These are phyloP conservation scores for Lepidocyrtoides sp. DNA, from an alignment of 2,888 invertebrate species.

Conservation along the genomic window DNA sequence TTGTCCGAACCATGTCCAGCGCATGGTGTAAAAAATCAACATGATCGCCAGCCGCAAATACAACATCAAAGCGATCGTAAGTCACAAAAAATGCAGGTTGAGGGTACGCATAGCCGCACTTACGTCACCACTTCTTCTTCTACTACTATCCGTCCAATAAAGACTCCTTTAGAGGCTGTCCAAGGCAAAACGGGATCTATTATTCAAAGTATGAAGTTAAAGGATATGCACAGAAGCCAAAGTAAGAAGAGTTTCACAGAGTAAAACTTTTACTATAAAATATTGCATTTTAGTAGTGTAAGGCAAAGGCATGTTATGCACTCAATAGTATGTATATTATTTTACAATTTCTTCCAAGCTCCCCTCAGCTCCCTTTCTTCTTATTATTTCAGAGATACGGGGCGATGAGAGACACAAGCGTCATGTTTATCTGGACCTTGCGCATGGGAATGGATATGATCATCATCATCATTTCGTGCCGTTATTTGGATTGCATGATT, in stretches of 20 bases:
- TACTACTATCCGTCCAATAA: conserved; percentile 4
- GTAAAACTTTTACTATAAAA: conserved; percentile 1
- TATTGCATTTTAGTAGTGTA: background rate
- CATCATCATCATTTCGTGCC: conserved; percentile 38
- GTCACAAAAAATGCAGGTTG: background rate
- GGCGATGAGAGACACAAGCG: conserved; percentile 61
- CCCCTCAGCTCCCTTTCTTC: too few species aligned
- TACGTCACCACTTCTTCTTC: background rate
- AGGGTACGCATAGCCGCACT: background rate
- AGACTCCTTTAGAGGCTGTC: background rate
- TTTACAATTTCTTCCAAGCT: too few species aligned
- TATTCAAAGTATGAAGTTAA: background rate
- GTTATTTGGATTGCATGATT: conserved; percentile 26
- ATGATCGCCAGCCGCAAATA: background rate
- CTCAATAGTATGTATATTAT: background rate
- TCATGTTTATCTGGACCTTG: conserved; percentile 69
- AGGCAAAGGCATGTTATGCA: background rate
- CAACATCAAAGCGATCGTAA: background rate
- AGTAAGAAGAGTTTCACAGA: background rate
- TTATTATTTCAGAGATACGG: background rate
- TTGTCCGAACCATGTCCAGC: background rate
- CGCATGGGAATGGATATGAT: conserved; percentile 12
- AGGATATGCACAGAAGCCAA: background rate
- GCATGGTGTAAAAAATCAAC: background rate
- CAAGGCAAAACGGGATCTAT: background rate